phyloP scores from a whole-genome alignment of 2,113 vertebrate genomes.

The Rhombomys opimus region DNA sequence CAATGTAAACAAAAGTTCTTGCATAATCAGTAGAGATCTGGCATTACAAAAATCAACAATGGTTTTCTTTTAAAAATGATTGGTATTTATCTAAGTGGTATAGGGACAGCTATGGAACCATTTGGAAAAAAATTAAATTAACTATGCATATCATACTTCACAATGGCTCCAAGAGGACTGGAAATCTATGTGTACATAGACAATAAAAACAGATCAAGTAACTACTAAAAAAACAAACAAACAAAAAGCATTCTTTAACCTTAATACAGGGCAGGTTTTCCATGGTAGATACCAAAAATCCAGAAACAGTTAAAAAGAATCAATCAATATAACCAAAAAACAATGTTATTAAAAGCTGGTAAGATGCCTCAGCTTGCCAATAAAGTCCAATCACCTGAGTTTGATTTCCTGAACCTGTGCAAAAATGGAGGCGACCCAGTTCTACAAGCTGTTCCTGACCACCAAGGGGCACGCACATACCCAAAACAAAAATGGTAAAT shows the following conservation, averaged over 20 bases:
- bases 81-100: background rate
- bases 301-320: background rate
- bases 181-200: conserved; percentile 14
- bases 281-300: conserved; percentile 40
- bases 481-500: background rate
- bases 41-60: conserved; percentile 42
- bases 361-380: background rate
- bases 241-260: conserved; percentile 29
- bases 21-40: background rate
- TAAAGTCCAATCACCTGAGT: background rate
- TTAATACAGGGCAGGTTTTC: background rate
- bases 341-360: background rate
- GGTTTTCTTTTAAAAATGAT: background rate
- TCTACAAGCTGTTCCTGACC: background rate
- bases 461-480: background rate
- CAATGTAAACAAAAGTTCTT: conserved; percentile 17
- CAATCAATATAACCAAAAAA: background rate
- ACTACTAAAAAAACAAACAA: background rate
- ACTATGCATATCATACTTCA: background rate
- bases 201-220: background rate
- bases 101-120: background rate
- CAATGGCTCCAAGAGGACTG: conserved; percentile 14
- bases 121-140: conserved; percentile 24
- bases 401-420: too few relatives aligned
- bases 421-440: background rate